Evolutionary conservation across 2,797 vertebrate species (phyloP).

Genomic region (Sebastiscus albofasciatus): DNA sequence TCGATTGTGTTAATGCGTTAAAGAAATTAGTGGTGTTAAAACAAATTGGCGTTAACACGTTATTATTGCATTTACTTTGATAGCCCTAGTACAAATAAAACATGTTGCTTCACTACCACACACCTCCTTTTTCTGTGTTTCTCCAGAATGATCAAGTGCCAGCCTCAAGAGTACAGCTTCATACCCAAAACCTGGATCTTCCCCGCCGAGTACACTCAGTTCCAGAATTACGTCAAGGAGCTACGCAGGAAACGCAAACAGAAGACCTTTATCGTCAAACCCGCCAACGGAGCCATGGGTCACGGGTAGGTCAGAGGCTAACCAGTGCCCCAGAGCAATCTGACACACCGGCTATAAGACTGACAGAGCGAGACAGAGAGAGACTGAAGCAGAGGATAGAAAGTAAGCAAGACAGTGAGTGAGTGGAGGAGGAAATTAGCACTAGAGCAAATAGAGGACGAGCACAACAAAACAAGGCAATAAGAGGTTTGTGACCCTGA

Average conservation of each 20-base stretch:
- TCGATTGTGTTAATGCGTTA: no score
- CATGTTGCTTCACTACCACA: not conserved
- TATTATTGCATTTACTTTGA: no score
- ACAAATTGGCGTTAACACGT: no score
- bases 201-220: slow-evolving; percentile 96
- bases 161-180: slow-evolving; percentile 96
- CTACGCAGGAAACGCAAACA: slow-evolving; percentile 94
- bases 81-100: not conserved
- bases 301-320: slow-evolving; percentile 90
- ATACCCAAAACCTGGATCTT: slow-evolving; percentile 98
- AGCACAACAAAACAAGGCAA: slow-evolving; percentile 56
- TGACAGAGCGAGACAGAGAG: slow-evolving; percentile 1
- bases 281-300: slow-evolving; percentile 98
- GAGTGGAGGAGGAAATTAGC: slow-evolving; percentile 29
- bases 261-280: slow-evolving; percentile 98
- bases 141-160: slow-evolving; percentile 95
- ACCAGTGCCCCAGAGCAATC: not conserved
- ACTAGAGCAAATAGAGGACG: slow-evolving; percentile 44
- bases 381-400: slow-evolving; percentile 17
- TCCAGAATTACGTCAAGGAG: slow-evolving; percentile 98
- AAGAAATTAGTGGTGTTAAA: no score
- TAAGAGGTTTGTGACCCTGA: slow-evolving; percentile 60
- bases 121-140: slow-evolving; percentile 1
- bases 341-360: not conserved
- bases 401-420: not conserved